Base-by-base conservation (phyloP, 2,888 invertebrate genomes). In the Netelia inedita region DNA sequence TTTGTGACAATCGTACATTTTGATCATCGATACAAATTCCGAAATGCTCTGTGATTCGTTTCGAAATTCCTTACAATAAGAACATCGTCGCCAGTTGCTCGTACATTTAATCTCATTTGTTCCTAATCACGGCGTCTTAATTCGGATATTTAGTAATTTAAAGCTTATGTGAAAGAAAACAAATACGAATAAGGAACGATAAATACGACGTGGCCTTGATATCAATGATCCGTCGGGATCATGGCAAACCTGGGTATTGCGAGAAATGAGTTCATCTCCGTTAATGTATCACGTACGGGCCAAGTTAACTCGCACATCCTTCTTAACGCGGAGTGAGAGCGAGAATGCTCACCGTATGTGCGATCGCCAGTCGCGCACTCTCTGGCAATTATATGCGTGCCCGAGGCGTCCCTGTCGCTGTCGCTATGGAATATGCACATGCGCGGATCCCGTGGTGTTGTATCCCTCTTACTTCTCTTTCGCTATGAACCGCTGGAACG, bases 241-340 rank as follows among this genome's bases (percentile, higher is more conserved):
- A 71, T 19, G 57, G 41, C 16, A 73, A 80, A 76, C 19, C 63
- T 65, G 74, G 14, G 55, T 63, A 75, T 79, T 53, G 68, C 83
- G 87, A 88, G 86, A 91, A 92, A 92, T 92, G 93, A 93, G 92
- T 92, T 93, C 92, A 92, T 92, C 93, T 92, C 90, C 86, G 89
- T 87, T 92, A 92, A 93, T 91, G 92, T 91, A 92, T 92, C 82
- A 68, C 85, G 79, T 72, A 85, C 92, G 88, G 90, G 89, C 88
- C 89, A 90, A 92, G 91, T 92, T 84, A 92, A 93, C 93, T 93
- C 92, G 93, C 88, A 93, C 93, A 93, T 93, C 93, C 93, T 93
- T 92, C 92, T 93, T 92, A 93, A 91, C 92, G 87, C 84, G 86
- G 75, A 63, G 57, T 23, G 72, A 74, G 59, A 69, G 61, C 83